Percentiles rank a stretch among this genome's conserved stretches.
These are phyloP conservation scores for Siphonodentalium dalli DNA, from an alignment of 2,888 invertebrate species.

Conservation along the genomic window DNA sequence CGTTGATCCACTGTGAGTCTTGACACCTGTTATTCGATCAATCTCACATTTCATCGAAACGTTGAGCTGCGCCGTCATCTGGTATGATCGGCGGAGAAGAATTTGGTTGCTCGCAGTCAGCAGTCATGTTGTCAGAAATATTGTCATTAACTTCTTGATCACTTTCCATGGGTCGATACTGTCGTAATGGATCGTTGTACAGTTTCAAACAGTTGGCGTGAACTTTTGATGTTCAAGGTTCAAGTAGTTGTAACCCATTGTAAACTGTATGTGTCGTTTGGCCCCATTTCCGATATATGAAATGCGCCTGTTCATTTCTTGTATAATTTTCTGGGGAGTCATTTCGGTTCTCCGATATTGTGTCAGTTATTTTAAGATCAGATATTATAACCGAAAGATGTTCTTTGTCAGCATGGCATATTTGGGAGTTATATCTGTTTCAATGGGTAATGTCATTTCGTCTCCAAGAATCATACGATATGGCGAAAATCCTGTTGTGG, in stretches of 20 bases:
- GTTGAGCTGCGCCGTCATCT: no score
- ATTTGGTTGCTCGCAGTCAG: no score
- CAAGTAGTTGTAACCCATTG: not conserved
- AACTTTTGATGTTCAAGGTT: not conserved
- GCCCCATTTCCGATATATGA: slow-evolving; percentile 15
- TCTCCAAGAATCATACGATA: slow-evolving; percentile 16
- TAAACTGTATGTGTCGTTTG: slow-evolving; percentile 18
- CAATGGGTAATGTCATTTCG: slow-evolving; percentile 14
- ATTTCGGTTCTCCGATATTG: slow-evolving; percentile 2
- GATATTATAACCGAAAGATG: slow-evolving; percentile 3
- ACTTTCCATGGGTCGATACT: not conserved
- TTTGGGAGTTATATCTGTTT: slow-evolving; percentile 15
- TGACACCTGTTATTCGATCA: no score
- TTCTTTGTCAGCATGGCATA: slow-evolving; percentile 5
- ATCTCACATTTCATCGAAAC: no score
- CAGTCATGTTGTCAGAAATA: no score
- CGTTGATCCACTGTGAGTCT: not conserved
- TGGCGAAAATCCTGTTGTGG: slow-evolving; percentile 17
- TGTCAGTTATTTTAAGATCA: slow-evolving; percentile 3
- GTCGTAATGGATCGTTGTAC: not conserved
- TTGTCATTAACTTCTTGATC: no score
- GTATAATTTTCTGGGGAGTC: slow-evolving; percentile 14
- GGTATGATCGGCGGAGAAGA: no score
- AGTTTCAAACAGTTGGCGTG: not conserved
- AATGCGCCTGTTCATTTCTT: slow-evolving; percentile 23